phyloP scores from a whole-genome alignment of 1,140 invertebrate genomes.

The Drosophila guanche region DNA sequence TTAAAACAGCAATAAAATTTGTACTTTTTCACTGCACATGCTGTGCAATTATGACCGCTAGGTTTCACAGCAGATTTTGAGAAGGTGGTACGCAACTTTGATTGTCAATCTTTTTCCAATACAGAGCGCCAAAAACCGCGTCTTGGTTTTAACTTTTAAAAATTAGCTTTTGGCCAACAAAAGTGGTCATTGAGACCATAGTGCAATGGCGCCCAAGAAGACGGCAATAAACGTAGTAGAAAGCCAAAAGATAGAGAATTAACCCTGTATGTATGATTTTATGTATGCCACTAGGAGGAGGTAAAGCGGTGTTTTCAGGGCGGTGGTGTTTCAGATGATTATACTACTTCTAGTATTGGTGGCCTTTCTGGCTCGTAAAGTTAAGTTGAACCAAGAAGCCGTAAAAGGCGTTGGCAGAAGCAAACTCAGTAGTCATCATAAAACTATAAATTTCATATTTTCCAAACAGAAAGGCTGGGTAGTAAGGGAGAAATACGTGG shows the following conservation, averaged over 20 bases:
- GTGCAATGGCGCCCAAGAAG: slow-evolving; percentile 78
- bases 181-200: too few species aligned
- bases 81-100: too few species aligned
- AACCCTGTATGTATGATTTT: slow-evolving; percentile 73
- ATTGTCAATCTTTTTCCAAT: too few species aligned
- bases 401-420: slow-evolving; percentile 80
- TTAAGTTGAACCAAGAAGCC: slow-evolving; percentile 77
- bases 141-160: too few species aligned
- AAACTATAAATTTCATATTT: slow-evolving; percentile 83
- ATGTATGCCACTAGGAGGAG: slow-evolving; percentile 63
- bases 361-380: slow-evolving; percentile 67
- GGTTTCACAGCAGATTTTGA: too few species aligned
- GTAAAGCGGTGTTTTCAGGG: background rate
- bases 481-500: background rate
- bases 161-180: too few species aligned
- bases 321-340: slow-evolving; percentile 5
- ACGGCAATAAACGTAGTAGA: slow-evolving; percentile 71
- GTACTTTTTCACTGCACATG: too few species aligned
- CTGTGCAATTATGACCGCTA: too few species aligned
- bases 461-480: slow-evolving; percentile 45
- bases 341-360: slow-evolving; percentile 28
- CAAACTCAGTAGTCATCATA: slow-evolving; percentile 83
- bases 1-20: too few species aligned
- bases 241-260: slow-evolving; percentile 37
- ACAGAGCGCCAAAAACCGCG: too few species aligned